Evolutionary conservation across 1,140 invertebrate species (phyloP).

Genomic region (Trissolcus basalis): DNA sequence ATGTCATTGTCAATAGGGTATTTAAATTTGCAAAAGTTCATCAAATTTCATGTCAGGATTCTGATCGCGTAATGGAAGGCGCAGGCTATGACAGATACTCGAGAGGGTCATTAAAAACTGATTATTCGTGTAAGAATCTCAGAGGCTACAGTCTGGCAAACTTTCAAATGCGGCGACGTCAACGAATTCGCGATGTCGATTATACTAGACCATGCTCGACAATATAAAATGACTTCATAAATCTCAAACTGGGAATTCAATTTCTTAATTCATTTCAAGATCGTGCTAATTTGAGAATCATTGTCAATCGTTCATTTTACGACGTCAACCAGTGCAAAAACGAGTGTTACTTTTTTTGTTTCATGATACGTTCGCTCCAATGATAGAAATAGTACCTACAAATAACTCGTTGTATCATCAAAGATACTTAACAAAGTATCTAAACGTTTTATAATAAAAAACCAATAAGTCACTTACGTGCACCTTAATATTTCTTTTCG

Average conservation of each 20-base stretch:
- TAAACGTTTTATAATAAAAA: too few relatives aligned
- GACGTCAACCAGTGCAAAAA: too few relatives aligned
- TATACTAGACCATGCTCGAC: constrained; percentile 26
- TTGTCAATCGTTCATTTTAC: constrained; percentile 3
- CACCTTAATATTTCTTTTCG: not conserved
- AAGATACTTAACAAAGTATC: too few relatives aligned
- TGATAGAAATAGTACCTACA: too few relatives aligned
- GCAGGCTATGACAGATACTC: constrained; percentile 37
- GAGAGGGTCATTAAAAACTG: constrained; percentile 44
- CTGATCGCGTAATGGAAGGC: constrained; percentile 31
- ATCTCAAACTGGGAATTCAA: constrained; percentile 37
- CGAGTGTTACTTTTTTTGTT: constrained; percentile 2
- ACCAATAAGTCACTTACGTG: too few relatives aligned
- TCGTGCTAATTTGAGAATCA: constrained; percentile 17
- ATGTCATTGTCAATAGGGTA: too few relatives aligned
- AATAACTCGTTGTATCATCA: too few relatives aligned
- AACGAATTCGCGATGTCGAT: constrained; percentile 39
- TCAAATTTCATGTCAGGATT: constrained; percentile 21
- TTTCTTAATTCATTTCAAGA: constrained; percentile 22
- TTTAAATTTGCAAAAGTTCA: constrained; percentile 12
- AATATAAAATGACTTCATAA: constrained; percentile 42
- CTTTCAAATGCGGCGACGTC: constrained; percentile 46
- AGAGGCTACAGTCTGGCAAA: constrained; percentile 37
- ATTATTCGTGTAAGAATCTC: constrained; percentile 49
- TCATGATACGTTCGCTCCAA: too few relatives aligned